Percentiles rank a stretch among this genome's conserved stretches.
These are phyloP conservation scores for Heteronetta atricapilla DNA, from an alignment of 2,113 vertebrate species.

Conservation along the genomic window DNA sequence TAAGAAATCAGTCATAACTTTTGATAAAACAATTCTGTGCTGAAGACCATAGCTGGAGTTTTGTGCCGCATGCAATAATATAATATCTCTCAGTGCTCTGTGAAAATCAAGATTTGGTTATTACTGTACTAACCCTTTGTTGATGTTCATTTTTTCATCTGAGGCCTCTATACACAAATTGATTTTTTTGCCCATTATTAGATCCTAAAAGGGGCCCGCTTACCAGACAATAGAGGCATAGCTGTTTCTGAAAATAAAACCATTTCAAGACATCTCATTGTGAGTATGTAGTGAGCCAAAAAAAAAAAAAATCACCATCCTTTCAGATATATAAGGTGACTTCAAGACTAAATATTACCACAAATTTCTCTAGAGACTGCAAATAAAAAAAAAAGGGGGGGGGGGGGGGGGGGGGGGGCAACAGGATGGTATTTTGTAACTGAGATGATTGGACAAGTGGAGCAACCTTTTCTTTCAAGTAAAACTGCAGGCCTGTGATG, in stretches of 20 bases:
- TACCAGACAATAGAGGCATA: not conserved
- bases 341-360: not conserved
- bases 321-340: not conserved
- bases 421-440: too few relatives aligned
- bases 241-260: not conserved
- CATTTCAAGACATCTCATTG: not conserved
- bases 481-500: not conserved
- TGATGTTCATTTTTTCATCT: not conserved
- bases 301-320: not conserved
- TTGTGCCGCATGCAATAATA: not conserved
- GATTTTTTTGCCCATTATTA: not conserved
- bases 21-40: not conserved
- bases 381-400: not conserved
- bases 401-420: not conserved
- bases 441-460: not conserved
- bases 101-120: not conserved
- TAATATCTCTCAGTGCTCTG: not conserved
- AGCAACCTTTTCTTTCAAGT: accelerated
- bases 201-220: not conserved
- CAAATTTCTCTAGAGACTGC: not conserved
- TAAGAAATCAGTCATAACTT: not conserved
- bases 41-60: not conserved
- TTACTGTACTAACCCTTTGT: not conserved
- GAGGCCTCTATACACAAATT: not conserved
- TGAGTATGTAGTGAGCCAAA: not conserved